Percentiles rank a stretch among this genome's conserved stretches.
Evolutionary conservation across 1,140 invertebrate genomes (phyloP).

Genomic region (Ridgeia piscesae): DNA sequence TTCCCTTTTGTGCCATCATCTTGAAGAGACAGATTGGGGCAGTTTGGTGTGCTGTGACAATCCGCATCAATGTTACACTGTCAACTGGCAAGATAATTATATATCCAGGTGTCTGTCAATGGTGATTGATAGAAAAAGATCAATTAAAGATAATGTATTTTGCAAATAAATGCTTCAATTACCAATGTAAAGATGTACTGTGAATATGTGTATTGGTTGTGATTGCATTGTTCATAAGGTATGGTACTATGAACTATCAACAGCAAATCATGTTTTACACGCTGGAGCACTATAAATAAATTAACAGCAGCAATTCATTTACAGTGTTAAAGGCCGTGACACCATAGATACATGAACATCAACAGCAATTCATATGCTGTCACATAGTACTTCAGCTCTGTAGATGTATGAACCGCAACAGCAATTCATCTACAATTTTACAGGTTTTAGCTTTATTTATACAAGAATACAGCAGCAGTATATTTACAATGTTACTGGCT

Average conservation of each 20-base stretch:
- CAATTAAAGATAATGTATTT: neutral
- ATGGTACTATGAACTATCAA: too few relatives aligned
- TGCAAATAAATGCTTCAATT: neutral
- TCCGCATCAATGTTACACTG: neutral
- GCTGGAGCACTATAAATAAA: too few relatives aligned
- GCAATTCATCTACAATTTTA: neutral
- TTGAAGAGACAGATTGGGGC: neutral
- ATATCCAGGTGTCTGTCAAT: neutral
- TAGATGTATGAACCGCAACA: too few relatives aligned
- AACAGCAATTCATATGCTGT: too few relatives aligned
- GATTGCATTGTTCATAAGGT: too few relatives aligned
- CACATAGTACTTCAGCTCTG: too few relatives aligned
- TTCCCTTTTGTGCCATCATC: neutral
- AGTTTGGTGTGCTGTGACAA: neutral
- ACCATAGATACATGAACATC: slow-evolving; percentile 75
- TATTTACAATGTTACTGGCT: too few relatives aligned
- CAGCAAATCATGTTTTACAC: too few relatives aligned
- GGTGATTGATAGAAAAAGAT: neutral
- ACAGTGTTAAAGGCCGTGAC: slow-evolving; percentile 79
- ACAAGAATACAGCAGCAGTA: too few relatives aligned
- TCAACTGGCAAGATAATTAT: neutral
- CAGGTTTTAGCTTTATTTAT: too few relatives aligned
- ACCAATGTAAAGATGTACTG: too few relatives aligned
- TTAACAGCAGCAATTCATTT: slow-evolving; percentile 71
- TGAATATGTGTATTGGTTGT: too few relatives aligned